Percentiles rank a stretch among this genome's conserved stretches.
Conservation (phyloP, 2,888 invertebrate genomes). For the Ceriagrion tenellum region DNA sequence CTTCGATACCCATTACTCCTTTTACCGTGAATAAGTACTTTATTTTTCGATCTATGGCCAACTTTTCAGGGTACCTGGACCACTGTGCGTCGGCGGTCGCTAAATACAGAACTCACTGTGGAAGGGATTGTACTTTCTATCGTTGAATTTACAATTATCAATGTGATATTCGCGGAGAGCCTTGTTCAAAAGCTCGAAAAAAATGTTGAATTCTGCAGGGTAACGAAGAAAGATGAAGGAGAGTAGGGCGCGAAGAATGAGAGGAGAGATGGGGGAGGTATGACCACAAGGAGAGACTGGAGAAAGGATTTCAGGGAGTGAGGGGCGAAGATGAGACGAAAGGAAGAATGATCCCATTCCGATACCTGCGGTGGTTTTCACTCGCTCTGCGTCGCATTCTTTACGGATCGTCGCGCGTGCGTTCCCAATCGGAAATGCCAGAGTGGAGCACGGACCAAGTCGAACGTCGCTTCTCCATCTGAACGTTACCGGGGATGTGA, state of each 20-base stretch:
- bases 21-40: no score
- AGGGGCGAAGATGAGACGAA: not conserved
- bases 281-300: not conserved
- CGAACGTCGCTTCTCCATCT: not conserved
- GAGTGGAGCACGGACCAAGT: not conserved
- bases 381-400: not conserved
- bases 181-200: no score
- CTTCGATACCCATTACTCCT: no score
- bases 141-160: no score
- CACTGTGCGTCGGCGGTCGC: no score
- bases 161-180: no score
- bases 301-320: not conserved
- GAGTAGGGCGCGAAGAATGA: not conserved
- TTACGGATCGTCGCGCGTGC: conserved; percentile 31
- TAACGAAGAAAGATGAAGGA: no score
- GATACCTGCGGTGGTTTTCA: not conserved
- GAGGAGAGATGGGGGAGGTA: not conserved
- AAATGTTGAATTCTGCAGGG: no score
- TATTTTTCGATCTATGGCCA: no score
- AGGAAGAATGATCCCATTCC: conserved; percentile 16
- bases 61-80: no score
- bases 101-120: no score
- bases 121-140: no score
- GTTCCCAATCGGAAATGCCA: conserved; percentile 36
- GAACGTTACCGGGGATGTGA: conserved; percentile 20